phyloP scores from a whole-genome alignment of 2,888 invertebrate genomes.

The Dioctria rufipes region DNA sequence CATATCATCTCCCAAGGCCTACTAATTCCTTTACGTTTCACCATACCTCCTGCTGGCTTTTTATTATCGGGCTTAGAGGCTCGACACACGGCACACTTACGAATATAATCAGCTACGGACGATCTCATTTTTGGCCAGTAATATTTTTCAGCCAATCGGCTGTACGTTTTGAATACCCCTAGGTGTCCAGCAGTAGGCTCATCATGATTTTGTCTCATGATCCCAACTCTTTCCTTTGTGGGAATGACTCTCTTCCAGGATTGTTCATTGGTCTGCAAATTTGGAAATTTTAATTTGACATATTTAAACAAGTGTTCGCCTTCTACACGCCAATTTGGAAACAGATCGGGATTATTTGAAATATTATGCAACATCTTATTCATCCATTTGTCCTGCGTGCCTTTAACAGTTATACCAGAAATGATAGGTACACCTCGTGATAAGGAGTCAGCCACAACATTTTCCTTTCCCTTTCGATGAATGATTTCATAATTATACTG shows the following conservation, averaged over 20 bases:
- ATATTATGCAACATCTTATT: neutral
- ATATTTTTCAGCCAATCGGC: no score
- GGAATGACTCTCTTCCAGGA: neutral
- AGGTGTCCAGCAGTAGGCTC: neutral
- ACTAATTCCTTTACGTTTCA: neutral
- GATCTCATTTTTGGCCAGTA: neutral
- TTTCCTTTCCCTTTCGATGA: constrained; percentile 9
- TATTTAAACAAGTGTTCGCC: neutral
- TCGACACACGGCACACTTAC: neutral
- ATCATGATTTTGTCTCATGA: neutral
- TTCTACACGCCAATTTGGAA: neutral
- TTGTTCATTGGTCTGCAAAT: neutral
- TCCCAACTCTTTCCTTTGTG: neutral
- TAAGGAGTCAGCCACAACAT: neutral
- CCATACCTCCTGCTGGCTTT: neutral
- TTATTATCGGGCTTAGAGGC: neutral
- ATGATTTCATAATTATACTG: constrained; percentile 1
- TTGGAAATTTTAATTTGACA: neutral
- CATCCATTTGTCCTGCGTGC: neutral
- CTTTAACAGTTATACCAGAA: neutral
- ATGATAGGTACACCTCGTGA: neutral
- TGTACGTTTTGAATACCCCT: no score
- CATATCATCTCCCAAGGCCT: neutral
- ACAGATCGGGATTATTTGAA: neutral
- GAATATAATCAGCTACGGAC: neutral